phyloP scores from a whole-genome alignment of 2,888 invertebrate genomes.

The Brachynemurus nebulosus region DNA sequence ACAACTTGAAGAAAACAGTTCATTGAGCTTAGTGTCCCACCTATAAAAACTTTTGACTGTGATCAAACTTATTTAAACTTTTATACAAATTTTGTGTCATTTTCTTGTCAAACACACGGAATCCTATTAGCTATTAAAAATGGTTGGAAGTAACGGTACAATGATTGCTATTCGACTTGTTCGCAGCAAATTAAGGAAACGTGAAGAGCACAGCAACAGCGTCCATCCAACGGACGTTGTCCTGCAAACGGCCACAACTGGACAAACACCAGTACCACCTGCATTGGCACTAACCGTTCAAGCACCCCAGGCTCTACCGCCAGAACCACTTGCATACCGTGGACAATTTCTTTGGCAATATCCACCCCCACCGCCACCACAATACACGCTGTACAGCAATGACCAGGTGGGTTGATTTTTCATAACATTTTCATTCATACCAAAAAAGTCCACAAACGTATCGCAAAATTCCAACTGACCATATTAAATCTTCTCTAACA shows the following conservation, averaged over 20 bases:
- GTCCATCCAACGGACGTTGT: slow-evolving; percentile 53
- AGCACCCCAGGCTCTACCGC: slow-evolving; percentile 27
- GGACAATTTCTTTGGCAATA: slow-evolving; percentile 72
- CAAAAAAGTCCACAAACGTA: background rate
- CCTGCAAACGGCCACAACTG: slow-evolving; percentile 39
- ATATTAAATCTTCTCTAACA: background rate
- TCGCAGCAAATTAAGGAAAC: slow-evolving; percentile 78
- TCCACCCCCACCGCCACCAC: slow-evolving; percentile 65
- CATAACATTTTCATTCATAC: background rate
- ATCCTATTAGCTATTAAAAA: slow-evolving; percentile 27
- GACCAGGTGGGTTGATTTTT: slow-evolving; percentile 56
- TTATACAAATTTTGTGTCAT: too few relatives aligned
- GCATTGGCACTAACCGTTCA: slow-evolving; percentile 29
- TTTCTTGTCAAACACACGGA: background rate
- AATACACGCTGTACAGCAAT: slow-evolving; percentile 57
- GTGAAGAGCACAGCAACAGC: slow-evolving; percentile 62
- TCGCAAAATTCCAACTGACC: background rate
- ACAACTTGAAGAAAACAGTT: slow-evolving; percentile 1
- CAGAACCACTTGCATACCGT: slow-evolving; percentile 45
- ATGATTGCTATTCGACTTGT: slow-evolving; percentile 83
- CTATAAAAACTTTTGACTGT: background rate
- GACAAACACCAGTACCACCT: slow-evolving; percentile 24
- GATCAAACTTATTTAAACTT: background rate
- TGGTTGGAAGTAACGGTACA: slow-evolving; percentile 77
- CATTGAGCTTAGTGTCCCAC: slow-evolving; percentile 2